Evolutionary conservation across 2,113 vertebrate genomes (phyloP).

Genomic region (Strix aluco): DNA sequence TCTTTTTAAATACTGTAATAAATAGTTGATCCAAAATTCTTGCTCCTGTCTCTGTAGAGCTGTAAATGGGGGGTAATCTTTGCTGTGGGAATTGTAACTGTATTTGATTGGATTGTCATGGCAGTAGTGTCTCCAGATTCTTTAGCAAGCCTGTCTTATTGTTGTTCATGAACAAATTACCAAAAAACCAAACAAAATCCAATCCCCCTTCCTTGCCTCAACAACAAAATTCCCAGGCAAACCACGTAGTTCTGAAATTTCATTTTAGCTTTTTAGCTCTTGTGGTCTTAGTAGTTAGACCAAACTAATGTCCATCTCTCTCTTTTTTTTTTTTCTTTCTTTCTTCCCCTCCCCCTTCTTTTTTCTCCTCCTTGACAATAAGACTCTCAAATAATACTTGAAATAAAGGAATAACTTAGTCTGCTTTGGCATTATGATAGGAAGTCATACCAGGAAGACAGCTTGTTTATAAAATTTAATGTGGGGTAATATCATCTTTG

Average conservation of each 20-base stretch:
- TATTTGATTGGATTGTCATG: background rate
- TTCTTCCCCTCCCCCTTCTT: rapidly evolving
- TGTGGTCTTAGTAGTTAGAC: background rate
- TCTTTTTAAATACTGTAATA: background rate
- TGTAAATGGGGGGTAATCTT: background rate
- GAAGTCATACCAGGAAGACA: background rate
- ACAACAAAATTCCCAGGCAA: background rate
- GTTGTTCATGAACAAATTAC: background rate
- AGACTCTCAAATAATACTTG: background rate
- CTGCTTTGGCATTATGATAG: background rate
- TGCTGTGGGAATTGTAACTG: background rate
- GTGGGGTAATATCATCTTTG: background rate
- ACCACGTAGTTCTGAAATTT: background rate
- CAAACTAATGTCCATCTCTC: background rate
- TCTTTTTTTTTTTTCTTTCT: no score
- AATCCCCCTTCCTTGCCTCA: background rate
- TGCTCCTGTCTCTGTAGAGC: background rate
- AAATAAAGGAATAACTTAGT: background rate
- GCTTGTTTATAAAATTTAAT: background rate
- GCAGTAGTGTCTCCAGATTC: background rate
- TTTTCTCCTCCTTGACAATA: background rate
- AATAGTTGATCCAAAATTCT: background rate
- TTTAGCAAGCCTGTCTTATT: background rate
- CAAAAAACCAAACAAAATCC: background rate
- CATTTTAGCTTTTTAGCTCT: background rate